These are phyloP conservation scores for Chlorodrepanis virens DNA, from an alignment of 2,113 vertebrate species.

Conservation along the genomic window DNA sequence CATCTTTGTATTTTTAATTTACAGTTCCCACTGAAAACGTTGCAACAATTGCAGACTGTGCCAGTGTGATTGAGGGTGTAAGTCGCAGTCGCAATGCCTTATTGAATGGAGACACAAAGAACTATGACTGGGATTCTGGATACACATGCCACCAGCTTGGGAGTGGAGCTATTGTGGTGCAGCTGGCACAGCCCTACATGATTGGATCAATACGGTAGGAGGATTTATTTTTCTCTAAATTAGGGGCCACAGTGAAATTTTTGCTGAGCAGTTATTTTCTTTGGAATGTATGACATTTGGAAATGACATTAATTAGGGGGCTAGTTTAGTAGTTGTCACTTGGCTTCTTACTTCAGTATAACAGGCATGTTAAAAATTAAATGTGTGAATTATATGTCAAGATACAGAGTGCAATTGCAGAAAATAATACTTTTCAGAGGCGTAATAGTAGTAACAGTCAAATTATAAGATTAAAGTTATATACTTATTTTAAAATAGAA, in stretches of 20 bases:
- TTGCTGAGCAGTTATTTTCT: background rate
- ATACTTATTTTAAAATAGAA: background rate
- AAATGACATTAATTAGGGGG: background rate
- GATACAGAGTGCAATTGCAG: background rate
- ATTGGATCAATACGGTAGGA: conserved; percentile 87
- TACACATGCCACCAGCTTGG: conserved; percentile 98
- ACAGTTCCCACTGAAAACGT: conserved; percentile 91
- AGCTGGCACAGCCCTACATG: conserved; percentile 94
- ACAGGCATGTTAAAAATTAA: background rate
- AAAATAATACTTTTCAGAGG: background rate
- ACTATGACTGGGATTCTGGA: conserved; percentile 98
- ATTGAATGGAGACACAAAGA: conserved; percentile 94
- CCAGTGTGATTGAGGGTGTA: conserved; percentile 95
- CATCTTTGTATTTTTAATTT: conserved; percentile 49
- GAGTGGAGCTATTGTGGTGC: conserved; percentile 94
- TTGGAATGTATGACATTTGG: background rate
- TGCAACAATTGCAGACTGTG: conserved; percentile 88
- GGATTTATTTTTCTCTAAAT: conserved; percentile 6
- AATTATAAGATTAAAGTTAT: background rate
- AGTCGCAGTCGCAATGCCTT: conserved; percentile 95
- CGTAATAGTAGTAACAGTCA: background rate
- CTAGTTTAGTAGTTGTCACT: background rate
- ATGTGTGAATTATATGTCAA: background rate
- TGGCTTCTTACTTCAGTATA: background rate
- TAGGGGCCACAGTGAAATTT: background rate